phyloP scores from a whole-genome alignment of 2,113 vertebrate genomes.

The Pangasianodon hypophthalmus region DNA sequence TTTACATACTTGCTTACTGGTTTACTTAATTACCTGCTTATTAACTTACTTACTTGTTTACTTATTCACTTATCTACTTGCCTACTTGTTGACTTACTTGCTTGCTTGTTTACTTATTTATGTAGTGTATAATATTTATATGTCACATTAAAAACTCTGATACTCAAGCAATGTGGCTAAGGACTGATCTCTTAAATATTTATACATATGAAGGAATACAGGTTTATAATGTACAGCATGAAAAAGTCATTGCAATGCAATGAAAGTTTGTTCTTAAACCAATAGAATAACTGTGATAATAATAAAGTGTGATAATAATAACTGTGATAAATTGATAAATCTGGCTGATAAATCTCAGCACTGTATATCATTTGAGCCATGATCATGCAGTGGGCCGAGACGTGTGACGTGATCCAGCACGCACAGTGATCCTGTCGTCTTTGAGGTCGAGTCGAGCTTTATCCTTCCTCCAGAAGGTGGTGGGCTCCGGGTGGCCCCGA shows the following conservation, averaged over 20 bases:
- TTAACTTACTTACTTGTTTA: background rate
- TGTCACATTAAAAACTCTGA: background rate
- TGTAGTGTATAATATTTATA: background rate
- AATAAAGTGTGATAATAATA: no score
- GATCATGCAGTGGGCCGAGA: background rate
- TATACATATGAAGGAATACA: background rate
- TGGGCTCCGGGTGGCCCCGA: constrained; percentile 94
- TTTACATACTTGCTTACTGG: background rate
- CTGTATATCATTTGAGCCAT: background rate
- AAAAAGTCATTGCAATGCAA: background rate
- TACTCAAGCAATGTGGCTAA: background rate
- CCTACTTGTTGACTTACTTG: background rate
- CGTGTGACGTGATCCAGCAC: constrained; percentile 55
- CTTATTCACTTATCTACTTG: background rate
- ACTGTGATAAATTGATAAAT: no score
- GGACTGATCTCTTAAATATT: background rate
- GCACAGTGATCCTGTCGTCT: constrained; percentile 95
- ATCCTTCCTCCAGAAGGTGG: constrained; percentile 98
- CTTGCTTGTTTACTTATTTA: background rate
- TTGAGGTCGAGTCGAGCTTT: constrained; percentile 92
- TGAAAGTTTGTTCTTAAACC: background rate
- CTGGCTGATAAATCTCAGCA: background rate
- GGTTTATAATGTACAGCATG: background rate
- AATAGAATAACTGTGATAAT: background rate
- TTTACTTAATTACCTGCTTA: background rate